Evolutionary conservation across 2,888 invertebrate species (phyloP).

Genomic region (Sthenelais limicola): DNA sequence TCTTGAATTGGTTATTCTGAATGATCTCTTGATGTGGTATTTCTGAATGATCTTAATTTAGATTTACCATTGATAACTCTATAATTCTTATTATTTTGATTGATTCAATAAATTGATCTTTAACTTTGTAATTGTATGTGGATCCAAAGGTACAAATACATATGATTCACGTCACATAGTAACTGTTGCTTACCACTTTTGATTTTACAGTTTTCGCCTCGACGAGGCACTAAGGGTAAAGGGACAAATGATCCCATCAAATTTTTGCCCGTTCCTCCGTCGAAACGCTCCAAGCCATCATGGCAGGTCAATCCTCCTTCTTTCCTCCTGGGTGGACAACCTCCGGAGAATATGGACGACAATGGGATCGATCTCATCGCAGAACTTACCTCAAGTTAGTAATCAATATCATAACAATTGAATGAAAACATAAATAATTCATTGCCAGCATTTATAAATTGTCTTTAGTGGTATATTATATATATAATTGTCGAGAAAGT

Average conservation of each 20-base stretch:
- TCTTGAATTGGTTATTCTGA: no score
- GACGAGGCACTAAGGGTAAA: constrained; percentile 66
- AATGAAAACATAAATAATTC: no score
- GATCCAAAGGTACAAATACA: no score
- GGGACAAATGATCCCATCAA: constrained; percentile 68
- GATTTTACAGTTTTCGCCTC: constrained; percentile 54
- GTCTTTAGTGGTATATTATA: no score
- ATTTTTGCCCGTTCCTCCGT: constrained; percentile 70
- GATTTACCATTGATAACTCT: not conserved
- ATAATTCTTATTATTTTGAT: no score
- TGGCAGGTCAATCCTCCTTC: constrained; percentile 69
- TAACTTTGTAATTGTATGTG: no score
- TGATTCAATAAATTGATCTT: no score
- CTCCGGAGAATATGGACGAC: constrained; percentile 56
- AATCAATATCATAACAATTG: no score
- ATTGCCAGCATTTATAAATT: no score
- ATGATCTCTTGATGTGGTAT: no score
- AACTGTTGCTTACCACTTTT: not conserved
- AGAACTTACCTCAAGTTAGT: constrained; percentile 70
- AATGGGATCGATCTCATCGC: constrained; percentile 66
- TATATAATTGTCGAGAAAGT: no score
- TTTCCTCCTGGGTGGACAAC: constrained; percentile 66
- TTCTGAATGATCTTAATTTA: not conserved
- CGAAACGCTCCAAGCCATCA: constrained; percentile 68
- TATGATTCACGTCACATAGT: no score